Evolutionary conservation across 2,113 vertebrate species (phyloP), one percentile per base, ranked within the genome.

Genomic region (Morone saxatilis): DNA sequence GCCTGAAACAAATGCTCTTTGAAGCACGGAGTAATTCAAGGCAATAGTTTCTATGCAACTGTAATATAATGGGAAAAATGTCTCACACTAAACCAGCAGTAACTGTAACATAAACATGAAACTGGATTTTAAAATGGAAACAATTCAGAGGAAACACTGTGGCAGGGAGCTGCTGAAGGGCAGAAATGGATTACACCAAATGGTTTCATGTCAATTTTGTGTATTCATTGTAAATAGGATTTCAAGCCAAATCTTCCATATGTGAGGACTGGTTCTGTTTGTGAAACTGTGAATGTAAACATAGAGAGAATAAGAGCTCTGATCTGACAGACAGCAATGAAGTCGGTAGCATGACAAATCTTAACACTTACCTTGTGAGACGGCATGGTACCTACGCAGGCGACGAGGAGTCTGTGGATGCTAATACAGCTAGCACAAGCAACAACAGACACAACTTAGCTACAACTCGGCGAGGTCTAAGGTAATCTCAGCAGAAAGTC

Each of bases 111-210:
- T 17, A 4, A 48, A 70, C 60, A 71, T 38, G 50, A 47, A 72
- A 48, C 48, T 25, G 47, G 68, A 53, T 84, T 78, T 47, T n/a
- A 16, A 71, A 67, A 78, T 68, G 45, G 68, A 60, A 51, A 73
- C 7, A 16, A 60, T 38, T 48, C 6, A 40, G 14, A 54, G 31
- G 36, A 78, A n/a, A 65, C 5, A 11, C 14, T 41, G 54, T 0
- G 14, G 31, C 71, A 53, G 9, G 20, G 78, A 73, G 54, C 19
- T 51, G 66, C 73, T 68, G 76, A 17, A 59, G 70, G 84, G 79
- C n/a, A 56, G n/a, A 16, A 72, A 70, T 50, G 17, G 78, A 74
- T 85, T 59, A 66, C 31, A 76, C 40, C 60, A 56, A 78, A 71
- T 50, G 13, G 51, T 63, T 88, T 80, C 51, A 47, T 71, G 67